Percentiles rank a stretch among this genome's conserved stretches.
phyloP scores from a whole-genome alignment of 2,797 vertebrate genomes.

The Myotis findleyi region DNA sequence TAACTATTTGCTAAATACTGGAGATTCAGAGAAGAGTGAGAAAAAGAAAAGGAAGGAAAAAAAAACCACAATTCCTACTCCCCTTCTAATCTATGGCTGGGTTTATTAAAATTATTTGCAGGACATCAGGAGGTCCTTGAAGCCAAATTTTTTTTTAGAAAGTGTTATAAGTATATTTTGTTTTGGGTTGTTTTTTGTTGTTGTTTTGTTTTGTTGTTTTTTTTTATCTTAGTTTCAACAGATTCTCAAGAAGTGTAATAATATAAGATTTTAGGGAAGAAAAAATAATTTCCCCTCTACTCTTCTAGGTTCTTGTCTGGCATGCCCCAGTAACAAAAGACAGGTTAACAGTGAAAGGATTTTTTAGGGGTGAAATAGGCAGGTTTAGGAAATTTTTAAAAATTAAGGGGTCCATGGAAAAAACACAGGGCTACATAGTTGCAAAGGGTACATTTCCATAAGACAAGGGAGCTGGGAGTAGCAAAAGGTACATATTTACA shows the following conservation, averaged over 20 bases:
- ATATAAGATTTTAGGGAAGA: background rate
- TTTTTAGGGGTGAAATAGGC: no score
- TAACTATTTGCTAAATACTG: background rate
- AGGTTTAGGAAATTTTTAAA: no score
- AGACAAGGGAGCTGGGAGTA: no score
- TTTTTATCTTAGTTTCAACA: conserved; percentile 3
- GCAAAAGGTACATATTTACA: no score
- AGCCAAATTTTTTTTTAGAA: background rate
- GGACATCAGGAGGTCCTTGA: background rate
- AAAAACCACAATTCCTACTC: background rate
- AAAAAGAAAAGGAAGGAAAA: background rate
- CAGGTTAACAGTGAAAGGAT: background rate
- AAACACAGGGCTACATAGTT: no score
- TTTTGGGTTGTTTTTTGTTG: background rate
- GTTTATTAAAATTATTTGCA: conserved; percentile 41
- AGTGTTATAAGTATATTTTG: background rate
- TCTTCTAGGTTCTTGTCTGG: background rate
- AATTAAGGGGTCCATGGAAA: no score
- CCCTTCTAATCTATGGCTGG: background rate
- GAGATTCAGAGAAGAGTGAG: background rate
- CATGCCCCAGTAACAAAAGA: background rate
- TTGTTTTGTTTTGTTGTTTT: background rate
- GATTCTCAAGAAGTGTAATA: background rate
- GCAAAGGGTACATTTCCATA: no score
- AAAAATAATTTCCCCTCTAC: background rate